Evolutionary conservation across 2,113 vertebrate species (phyloP).

Genomic region (Dicerorhinus sumatrensis): DNA sequence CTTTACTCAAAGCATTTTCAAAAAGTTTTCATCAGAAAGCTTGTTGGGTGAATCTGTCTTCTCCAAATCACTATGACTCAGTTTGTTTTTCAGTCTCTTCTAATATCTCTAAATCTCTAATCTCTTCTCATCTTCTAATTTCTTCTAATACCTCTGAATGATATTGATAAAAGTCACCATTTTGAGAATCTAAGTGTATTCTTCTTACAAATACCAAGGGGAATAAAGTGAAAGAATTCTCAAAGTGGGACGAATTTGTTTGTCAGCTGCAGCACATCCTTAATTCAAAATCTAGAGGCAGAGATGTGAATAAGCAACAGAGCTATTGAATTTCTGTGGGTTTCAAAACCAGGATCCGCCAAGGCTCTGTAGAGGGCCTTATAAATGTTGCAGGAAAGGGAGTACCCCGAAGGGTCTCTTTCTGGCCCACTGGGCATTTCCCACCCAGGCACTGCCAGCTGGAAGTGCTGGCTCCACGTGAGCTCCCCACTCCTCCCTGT

Average conservation of each 20-base stretch:
- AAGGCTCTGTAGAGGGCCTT: not conserved
- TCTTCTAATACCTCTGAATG: not conserved
- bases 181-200: not conserved
- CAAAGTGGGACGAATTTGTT: not conserved
- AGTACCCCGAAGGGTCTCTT: too few relatives aligned
- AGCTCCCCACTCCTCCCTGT: rapidly evolving
- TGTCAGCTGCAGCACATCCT: not conserved
- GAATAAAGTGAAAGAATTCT: not conserved
- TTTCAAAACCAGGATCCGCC: not conserved
- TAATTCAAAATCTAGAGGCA: not conserved
- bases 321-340: rapidly evolving
- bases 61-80: not conserved
- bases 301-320: not conserved
- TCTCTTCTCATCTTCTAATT: too few relatives aligned
- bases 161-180: not conserved
- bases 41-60: not conserved
- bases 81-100: not conserved
- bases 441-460: not conserved
- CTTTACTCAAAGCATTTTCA: not conserved
- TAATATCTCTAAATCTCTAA: not conserved
- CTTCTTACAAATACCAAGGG: not conserved
- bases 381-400: not conserved
- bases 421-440: not conserved
- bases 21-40: not conserved
- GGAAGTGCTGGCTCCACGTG: too few relatives aligned